These are phyloP conservation scores for Petroica traversi DNA, from an alignment of 2,113 vertebrate species.

Conservation along the genomic window DNA sequence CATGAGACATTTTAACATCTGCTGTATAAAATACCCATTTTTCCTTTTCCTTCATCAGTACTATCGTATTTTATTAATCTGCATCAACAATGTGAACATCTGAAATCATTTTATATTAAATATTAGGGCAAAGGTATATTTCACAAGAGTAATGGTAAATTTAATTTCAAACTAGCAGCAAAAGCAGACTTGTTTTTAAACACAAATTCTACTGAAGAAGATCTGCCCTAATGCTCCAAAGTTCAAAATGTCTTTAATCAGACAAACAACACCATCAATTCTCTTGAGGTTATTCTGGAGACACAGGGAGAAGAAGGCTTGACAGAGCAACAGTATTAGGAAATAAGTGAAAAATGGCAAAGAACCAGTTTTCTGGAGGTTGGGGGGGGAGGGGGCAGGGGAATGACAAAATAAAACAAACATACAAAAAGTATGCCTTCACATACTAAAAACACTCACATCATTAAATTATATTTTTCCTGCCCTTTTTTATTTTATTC, in stretches of 20 bases:
- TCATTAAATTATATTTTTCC: neutral
- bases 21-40: neutral
- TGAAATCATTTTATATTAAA: neutral
- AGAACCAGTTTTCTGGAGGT: neutral
- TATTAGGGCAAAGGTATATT: neutral
- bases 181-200: neutral
- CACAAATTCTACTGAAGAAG: neutral
- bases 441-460: neutral
- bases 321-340: neutral
- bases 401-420: neutral
- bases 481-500: neutral
- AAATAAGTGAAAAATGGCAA: neutral
- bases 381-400: fast-evolving
- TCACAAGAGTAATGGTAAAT: neutral
- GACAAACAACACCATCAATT: neutral
- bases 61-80: neutral
- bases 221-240: neutral
- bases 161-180: neutral
- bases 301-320: neutral
- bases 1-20: neutral
- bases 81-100: neutral
- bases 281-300: neutral
- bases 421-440: neutral
- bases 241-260: neutral
- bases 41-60: neutral